phyloP scores from a whole-genome alignment of 2,888 invertebrate species.

The Creontiades dilutus region DNA sequence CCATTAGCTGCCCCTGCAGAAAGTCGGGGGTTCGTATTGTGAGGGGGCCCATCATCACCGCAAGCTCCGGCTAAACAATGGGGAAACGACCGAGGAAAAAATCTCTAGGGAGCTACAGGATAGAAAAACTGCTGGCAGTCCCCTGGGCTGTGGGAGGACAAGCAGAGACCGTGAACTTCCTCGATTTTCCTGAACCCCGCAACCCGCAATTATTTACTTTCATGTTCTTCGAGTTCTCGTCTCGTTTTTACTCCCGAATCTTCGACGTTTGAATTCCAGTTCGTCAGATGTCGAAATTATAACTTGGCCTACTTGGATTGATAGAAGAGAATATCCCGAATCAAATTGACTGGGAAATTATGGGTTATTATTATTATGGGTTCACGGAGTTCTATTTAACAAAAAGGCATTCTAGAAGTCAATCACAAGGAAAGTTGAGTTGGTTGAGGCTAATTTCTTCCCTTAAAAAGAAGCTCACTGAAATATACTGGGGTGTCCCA shows the following conservation, averaged over 20 bases:
- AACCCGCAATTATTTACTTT: background rate
- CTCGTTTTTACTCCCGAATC: background rate
- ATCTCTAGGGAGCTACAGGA: background rate
- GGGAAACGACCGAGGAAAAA: background rate
- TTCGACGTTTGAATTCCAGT: too few species aligned
- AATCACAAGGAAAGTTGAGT: too few species aligned
- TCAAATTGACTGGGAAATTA: too few species aligned
- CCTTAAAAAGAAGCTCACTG: too few species aligned
- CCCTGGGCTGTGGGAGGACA: background rate
- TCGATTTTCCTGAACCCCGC: background rate
- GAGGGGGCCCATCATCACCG: background rate
- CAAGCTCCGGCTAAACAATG: conserved; percentile 8
- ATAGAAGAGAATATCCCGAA: too few species aligned
- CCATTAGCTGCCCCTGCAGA: background rate
- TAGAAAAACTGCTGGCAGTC: background rate
- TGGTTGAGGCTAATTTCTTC: too few species aligned
- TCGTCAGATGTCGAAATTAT: too few species aligned
- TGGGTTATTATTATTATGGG: too few species aligned
- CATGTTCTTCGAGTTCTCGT: background rate
- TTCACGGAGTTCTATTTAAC: too few species aligned
- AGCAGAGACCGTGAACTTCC: conserved; percentile 14
- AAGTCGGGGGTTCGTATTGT: conserved; percentile 19
- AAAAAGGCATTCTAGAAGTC: too few species aligned
- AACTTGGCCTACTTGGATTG: too few species aligned
- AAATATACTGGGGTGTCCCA: too few species aligned